Percentiles rank a stretch among this genome's conserved stretches.
Conservation (phyloP, 2,888 invertebrate species). For the Himalopsyche anomala region DNA sequence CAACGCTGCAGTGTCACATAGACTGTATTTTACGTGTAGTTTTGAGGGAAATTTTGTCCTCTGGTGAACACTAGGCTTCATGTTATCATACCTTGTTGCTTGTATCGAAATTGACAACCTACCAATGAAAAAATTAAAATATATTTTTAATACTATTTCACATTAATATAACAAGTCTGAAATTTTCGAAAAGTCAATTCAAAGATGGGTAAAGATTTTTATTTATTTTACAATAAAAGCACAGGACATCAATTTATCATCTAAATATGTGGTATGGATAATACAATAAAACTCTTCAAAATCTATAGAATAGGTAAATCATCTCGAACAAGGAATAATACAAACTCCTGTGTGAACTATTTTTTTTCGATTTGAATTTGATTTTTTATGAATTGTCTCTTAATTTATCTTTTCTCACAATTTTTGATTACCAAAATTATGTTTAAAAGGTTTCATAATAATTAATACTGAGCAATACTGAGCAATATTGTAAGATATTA, state of each 20-base stretch:
- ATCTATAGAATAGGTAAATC: conserved; percentile 49
- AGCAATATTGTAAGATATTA: not conserved
- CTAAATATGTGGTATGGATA: conserved; percentile 52
- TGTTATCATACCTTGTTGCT: too few relatives aligned
- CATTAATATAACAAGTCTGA: not conserved
- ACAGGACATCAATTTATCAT: conserved; percentile 60
- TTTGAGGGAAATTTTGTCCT: too few relatives aligned
- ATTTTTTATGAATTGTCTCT: too few relatives aligned
- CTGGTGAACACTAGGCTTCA: too few relatives aligned
- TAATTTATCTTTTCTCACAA: not conserved
- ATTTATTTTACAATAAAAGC: conserved; percentile 62
- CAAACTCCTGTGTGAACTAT: not conserved
- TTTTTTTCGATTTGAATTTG: too few relatives aligned
- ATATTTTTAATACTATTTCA: too few relatives aligned
- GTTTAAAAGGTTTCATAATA: not conserved
- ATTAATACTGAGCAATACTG: conserved; percentile 13
- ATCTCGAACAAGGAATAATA: not conserved
- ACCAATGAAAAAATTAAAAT: too few relatives aligned
- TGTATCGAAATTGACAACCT: too few relatives aligned
- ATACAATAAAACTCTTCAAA: conserved; percentile 51
- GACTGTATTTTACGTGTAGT: too few relatives aligned
- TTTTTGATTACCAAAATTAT: not conserved
- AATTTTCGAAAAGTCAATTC: conserved; percentile 35
- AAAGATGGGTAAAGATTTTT: conserved; percentile 14
- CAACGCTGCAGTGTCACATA: too few relatives aligned